Percentiles rank a stretch among this genome's conserved stretches.
phyloP scores from a whole-genome alignment of 2,113 vertebrate species.

The Trichechus manatus region DNA sequence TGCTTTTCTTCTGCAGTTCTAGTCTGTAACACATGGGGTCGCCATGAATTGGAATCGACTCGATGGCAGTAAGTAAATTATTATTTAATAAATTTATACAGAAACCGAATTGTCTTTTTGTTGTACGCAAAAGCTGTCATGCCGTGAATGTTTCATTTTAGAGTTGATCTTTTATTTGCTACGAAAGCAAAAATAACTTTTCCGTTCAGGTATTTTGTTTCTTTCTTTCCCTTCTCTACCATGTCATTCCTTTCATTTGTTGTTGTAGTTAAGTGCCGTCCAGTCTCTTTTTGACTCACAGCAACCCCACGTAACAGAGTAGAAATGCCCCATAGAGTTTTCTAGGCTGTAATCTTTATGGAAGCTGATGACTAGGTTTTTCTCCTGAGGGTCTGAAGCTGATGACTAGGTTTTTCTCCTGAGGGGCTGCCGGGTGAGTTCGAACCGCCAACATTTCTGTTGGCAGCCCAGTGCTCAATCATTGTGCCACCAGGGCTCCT shows the following conservation, averaged over 20 bases:
- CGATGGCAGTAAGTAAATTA: neutral
- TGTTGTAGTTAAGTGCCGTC: no score
- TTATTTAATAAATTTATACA: neutral
- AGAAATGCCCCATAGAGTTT: no score
- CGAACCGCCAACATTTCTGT: neutral
- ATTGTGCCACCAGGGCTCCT: neutral
- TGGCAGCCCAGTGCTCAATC: neutral
- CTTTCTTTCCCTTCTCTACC: neutral
- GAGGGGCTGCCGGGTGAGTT: neutral
- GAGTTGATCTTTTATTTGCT: neutral
- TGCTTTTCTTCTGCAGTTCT: no score
- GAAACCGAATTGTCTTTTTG: neutral
- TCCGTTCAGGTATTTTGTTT: neutral
- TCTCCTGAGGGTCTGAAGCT: neutral
- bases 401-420: neutral
- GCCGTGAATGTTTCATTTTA: neutral
- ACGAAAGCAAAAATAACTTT: slow-evolving; percentile 34
- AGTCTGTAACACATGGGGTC: no score
- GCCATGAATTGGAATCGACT: neutral
- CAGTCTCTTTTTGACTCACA: no score
- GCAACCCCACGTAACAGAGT: no score
- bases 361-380: neutral
- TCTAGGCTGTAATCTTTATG: neutral
- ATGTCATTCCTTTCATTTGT: neutral
- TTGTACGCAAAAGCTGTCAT: neutral